Conservation (phyloP, 2,888 invertebrate genomes). For the Trachelus tabidus region DNA sequence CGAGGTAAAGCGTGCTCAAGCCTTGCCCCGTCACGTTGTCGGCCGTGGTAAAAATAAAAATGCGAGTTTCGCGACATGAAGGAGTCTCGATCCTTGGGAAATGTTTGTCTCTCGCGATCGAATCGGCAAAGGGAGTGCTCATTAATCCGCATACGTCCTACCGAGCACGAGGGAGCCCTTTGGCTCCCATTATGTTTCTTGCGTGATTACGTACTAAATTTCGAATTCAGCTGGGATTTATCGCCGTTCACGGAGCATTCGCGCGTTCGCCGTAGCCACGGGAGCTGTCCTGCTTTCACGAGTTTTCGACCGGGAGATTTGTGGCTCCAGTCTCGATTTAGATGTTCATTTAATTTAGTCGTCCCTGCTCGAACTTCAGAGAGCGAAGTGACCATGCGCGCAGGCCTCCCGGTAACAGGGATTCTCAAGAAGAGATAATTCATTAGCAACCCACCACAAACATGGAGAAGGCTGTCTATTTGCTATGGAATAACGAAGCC, state of each 20-base stretch:
- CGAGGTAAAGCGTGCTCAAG: neutral
- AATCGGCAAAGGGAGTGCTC: neutral
- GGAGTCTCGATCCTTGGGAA: neutral
- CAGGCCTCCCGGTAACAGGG: conserved; percentile 7
- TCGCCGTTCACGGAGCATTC: conserved; percentile 20
- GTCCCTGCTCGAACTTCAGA: conserved; percentile 23
- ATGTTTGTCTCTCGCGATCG: neutral
- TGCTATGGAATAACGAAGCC: conserved; percentile 28
- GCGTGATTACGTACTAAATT: conserved; percentile 45
- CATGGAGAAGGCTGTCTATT: conserved; percentile 25
- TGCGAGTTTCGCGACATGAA: neutral
- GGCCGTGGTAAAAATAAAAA: neutral
- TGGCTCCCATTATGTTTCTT: conserved; percentile 39
- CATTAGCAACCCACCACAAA: conserved; percentile 8
- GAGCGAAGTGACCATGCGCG: neutral
- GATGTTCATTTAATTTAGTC: conserved; percentile 59
- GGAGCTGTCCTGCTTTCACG: conserved; percentile 28
- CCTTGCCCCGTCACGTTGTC: neutral
- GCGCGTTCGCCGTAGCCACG: conserved; percentile 21
- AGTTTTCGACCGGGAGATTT: conserved; percentile 30
- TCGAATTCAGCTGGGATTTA: conserved; percentile 45
- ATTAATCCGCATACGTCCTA: conserved; percentile 10
- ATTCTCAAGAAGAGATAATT: conserved; percentile 8
- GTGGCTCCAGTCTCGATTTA: conserved; percentile 44
- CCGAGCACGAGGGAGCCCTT: neutral